Evolutionary conservation across 2,113 vertebrate genomes (phyloP).

Genomic region (Mustela nigripes): DNA sequence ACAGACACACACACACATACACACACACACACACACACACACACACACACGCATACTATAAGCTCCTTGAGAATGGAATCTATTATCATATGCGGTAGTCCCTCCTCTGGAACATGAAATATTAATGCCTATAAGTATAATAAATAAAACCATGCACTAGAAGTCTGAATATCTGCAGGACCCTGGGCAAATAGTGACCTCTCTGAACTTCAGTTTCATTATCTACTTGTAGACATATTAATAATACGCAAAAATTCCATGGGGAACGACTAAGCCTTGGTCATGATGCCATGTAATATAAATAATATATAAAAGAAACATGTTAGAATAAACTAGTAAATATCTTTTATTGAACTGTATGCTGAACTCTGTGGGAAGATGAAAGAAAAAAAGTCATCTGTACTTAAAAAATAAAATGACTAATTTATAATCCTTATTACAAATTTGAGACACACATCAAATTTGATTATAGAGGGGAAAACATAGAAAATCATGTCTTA

Average conservation of each 20-base stretch:
- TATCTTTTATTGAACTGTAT: not conserved
- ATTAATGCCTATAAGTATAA: not conserved
- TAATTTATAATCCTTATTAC: conserved; percentile 27
- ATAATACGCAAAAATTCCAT: not conserved
- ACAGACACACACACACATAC: not conserved
- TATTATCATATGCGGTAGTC: not conserved
- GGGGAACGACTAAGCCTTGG: not conserved
- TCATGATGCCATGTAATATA: not conserved
- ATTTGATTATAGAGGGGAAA: conserved; percentile 10
- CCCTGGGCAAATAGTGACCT: not conserved
- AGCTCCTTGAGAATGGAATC: not conserved
- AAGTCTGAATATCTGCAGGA: not conserved
- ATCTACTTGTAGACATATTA: not conserved
- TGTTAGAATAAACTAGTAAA: not conserved
- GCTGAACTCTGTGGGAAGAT: not conserved
- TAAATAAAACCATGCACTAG: not conserved
- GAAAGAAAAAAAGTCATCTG: not conserved
- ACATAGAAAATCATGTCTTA: not conserved
- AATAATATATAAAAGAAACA: conserved; percentile 16
- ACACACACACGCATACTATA: not conserved
- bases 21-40: not conserved
- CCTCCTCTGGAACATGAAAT: not conserved
- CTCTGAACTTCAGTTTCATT: conserved; percentile 4
- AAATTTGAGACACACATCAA: conserved; percentile 45
- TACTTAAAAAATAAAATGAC: not conserved